These are phyloP conservation scores for Hirtodrosophila trivittata DNA, from an alignment of 2,888 invertebrate genomes.

Conservation along the genomic window DNA sequence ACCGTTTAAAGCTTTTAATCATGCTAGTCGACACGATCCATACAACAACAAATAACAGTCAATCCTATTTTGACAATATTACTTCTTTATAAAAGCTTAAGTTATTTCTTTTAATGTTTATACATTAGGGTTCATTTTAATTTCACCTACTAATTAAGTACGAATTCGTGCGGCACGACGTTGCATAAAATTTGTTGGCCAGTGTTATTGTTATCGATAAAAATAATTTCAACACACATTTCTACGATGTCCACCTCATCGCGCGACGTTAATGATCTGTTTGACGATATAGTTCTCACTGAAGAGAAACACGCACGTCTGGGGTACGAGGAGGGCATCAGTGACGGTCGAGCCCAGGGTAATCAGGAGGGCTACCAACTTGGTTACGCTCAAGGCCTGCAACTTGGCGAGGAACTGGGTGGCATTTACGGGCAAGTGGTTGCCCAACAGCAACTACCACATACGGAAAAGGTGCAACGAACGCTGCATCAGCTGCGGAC, in stretches of 20 bases:
- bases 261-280: slow-evolving; percentile 89
- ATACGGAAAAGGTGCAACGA: slow-evolving; percentile 85
- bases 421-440: slow-evolving; percentile 88
- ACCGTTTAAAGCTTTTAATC: too few species aligned
- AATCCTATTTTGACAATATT: too few species aligned
- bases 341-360: slow-evolving; percentile 86
- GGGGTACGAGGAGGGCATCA: slow-evolving; percentile 89
- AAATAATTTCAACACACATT: slow-evolving; percentile 23
- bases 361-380: slow-evolving; percentile 86
- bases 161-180: too few species aligned
- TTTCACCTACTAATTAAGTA: too few species aligned
- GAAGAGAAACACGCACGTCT: slow-evolving; percentile 88
- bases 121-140: too few species aligned
- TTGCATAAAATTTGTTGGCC: background rate
- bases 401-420: slow-evolving; percentile 91
- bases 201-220: slow-evolving; percentile 17
- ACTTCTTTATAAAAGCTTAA: too few species aligned
- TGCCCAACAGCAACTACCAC: slow-evolving; percentile 85
- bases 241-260: slow-evolving; percentile 47
- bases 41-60: too few species aligned
- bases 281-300: slow-evolving; percentile 88
- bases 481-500: slow-evolving; percentile 86
- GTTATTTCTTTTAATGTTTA: too few species aligned
- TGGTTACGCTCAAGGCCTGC: slow-evolving; percentile 91
- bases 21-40: too few species aligned